These are phyloP conservation scores for Epizoanthus rinbou DNA, from an alignment of 92 coral and sea anemone species.

Conservation along the genomic window DNA sequence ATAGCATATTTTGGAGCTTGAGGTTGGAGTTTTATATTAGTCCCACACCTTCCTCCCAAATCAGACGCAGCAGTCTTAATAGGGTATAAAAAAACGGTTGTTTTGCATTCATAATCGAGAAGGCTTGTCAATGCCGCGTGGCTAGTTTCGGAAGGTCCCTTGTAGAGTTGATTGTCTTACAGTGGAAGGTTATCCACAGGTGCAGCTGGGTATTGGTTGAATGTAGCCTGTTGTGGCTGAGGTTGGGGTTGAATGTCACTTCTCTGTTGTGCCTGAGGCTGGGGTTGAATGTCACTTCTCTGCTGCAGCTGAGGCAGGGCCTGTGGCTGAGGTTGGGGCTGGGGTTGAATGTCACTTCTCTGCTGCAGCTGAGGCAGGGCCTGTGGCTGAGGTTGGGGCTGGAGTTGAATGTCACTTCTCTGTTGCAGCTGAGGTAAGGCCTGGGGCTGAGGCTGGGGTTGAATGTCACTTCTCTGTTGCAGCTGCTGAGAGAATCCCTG, in stretches of 20 bases:
- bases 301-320: slow-evolving; percentile 12
- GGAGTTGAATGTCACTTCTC: slow-evolving; percentile 33
- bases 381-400: no score
- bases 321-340: no score
- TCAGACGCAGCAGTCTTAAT: no score
- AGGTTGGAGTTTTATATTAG: no score
- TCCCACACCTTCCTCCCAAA: no score
- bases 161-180: not conserved
- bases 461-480: slow-evolving; percentile 34
- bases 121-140: no score
- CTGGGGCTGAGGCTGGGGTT: slow-evolving; percentile 18
- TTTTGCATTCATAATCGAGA: no score
- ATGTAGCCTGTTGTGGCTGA: slow-evolving; percentile 47
- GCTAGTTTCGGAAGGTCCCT: not conserved
- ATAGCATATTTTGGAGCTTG: no score
- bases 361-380: slow-evolving; percentile 12
- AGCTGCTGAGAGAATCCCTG: slow-evolving; percentile 22
- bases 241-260: slow-evolving; percentile 54
- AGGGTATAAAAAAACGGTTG: no score
- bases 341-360: slow-evolving; percentile 32
- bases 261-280: slow-evolving; percentile 29
- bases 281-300: slow-evolving; percentile 32
- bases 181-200: slow-evolving; percentile 42
- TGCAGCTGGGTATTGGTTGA: slow-evolving; percentile 25
- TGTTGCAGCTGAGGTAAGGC: slow-evolving; percentile 38